Percentiles rank a stretch among this genome's conserved stretches.
Conservation (phyloP, 2,888 invertebrate genomes). For the Parasteatoda lunata region DNA sequence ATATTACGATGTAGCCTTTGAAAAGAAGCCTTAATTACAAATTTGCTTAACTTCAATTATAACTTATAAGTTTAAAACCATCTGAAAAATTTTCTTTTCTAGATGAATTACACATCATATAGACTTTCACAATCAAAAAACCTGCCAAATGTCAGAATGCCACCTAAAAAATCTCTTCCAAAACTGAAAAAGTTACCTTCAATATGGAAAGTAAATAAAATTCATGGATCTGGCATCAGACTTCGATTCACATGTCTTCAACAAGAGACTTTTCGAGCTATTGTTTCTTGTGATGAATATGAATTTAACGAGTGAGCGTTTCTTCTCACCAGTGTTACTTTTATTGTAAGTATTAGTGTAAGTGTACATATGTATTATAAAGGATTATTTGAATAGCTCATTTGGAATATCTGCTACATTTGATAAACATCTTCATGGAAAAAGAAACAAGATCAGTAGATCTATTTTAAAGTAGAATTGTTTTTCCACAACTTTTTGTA, state of each 20-base stretch:
- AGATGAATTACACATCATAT: not conserved
- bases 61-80: too few relatives aligned
- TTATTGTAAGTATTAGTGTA: not conserved
- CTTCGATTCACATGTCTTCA: constrained; percentile 46
- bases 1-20: too few relatives aligned
- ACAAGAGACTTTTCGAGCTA: constrained; percentile 22
- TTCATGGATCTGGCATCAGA: constrained; percentile 47
- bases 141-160: constrained; percentile 6
- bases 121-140: not conserved
- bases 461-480: constrained; percentile 53
- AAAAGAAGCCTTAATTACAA: too few relatives aligned
- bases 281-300: constrained; percentile 21
- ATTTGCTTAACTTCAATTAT: too few relatives aligned
- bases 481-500: constrained; percentile 35
- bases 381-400: not conserved
- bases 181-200: constrained; percentile 30
- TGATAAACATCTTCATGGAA: not conserved
- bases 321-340: not conserved
- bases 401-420: not conserved
- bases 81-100: not conserved
- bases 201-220: constrained; percentile 34
- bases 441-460: not conserved
- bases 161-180: constrained; percentile 30
- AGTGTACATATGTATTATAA: not conserved
- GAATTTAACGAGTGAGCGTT: constrained; percentile 4